Conservation (phyloP, 2,113 vertebrate genomes). For the Geothlypis trichas region DNA sequence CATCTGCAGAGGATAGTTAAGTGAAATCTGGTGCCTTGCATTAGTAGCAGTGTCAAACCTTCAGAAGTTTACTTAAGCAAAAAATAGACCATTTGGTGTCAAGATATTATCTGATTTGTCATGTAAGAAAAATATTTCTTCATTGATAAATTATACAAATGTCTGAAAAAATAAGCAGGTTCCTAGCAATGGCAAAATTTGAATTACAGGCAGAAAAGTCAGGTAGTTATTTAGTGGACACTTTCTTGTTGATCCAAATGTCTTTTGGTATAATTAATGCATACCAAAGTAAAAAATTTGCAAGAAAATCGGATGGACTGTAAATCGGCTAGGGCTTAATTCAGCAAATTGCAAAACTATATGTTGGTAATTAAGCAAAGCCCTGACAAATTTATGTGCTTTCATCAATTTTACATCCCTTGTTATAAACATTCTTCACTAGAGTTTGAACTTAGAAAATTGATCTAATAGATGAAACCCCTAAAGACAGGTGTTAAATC, state of each 20-base stretch:
- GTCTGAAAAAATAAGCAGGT: not conserved
- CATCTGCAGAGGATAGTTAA: slow-evolving; percentile 52
- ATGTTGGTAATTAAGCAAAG: not conserved
- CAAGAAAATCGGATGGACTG: not conserved
- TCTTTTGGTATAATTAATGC: not conserved
- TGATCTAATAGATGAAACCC: not conserved
- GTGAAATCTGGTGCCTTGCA: slow-evolving; percentile 28
- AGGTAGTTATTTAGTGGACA: not conserved
- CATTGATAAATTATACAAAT: not conserved
- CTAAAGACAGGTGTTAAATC: not conserved
- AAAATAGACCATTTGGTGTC: not conserved
- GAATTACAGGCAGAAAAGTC: not conserved
- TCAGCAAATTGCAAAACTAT: not conserved
- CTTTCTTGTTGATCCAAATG: not conserved
- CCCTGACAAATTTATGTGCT: not conserved
- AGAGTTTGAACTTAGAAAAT: not conserved
- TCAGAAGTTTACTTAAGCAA: not conserved
- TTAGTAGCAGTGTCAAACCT: slow-evolving; percentile 4
- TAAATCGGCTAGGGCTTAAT: not conserved
- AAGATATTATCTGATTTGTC: not conserved
- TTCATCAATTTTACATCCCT: not conserved
- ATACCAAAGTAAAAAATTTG: not conserved
- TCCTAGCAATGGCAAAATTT: not conserved
- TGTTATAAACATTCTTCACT: not conserved
- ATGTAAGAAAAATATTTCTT: not conserved